phyloP scores from a whole-genome alignment of 2,113 vertebrate genomes.

The Rallus limicola region DNA sequence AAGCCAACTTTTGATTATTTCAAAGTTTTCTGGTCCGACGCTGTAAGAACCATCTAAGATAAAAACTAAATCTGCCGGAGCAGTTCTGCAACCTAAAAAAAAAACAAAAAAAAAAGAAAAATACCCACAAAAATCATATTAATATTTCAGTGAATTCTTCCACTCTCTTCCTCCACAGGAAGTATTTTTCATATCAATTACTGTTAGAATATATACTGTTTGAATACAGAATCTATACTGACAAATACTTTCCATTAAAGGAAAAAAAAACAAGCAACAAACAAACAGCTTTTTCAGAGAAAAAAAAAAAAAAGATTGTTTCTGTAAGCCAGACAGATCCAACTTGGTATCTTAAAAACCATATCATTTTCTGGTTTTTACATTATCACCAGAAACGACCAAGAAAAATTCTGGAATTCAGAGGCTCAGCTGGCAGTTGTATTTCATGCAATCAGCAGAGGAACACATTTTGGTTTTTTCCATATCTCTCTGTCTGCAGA shows the following conservation, averaged over 20 bases:
- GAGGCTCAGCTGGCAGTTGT: neutral
- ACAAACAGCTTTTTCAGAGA: neutral
- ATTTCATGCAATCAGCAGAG: neutral
- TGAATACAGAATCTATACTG: neutral
- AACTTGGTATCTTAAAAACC: neutral
- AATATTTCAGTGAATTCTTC: neutral
- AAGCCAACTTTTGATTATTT: conserved; percentile 96
- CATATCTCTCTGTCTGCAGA: neutral
- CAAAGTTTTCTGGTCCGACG: conserved; percentile 94
- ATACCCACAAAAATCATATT: neutral
- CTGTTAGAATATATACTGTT: neutral
- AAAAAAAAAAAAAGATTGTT: neutral
- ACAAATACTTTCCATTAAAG: neutral
- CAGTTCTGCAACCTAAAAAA: conserved; percentile 90
- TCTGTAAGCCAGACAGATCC: neutral
- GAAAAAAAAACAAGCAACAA: neutral
- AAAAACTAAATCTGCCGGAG: conserved; percentile 92
- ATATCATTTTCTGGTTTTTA: neutral
- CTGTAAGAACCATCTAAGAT: conserved; percentile 97
- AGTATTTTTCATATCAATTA: neutral
- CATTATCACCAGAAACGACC: neutral
- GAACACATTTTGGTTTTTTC: neutral
- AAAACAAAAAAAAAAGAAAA: neutral
- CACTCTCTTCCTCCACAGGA: neutral
- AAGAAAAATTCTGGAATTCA: neutral